Evolutionary conservation across 2,888 invertebrate genomes (phyloP).

Genomic region (Leucozona laternaria): DNA sequence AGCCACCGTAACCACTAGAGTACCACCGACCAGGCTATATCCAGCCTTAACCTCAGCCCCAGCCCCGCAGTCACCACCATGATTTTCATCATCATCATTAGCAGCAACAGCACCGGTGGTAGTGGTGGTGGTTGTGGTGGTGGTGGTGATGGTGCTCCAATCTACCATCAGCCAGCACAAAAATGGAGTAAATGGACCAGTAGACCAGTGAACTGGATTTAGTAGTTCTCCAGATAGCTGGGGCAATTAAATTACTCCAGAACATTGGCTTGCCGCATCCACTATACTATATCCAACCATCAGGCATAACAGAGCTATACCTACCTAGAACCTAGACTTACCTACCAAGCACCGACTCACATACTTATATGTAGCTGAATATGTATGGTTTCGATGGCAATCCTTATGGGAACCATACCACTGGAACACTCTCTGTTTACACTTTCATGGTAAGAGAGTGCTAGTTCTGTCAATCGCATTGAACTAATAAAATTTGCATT

Average conservation of each 20-base stretch:
- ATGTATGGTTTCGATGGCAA: slow-evolving; percentile 36
- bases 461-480: slow-evolving; percentile 60
- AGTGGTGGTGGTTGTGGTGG: background rate
- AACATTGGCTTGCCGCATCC: slow-evolving; percentile 44
- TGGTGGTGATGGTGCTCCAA: background rate
- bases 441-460: slow-evolving; percentile 55
- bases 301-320: too few species aligned
- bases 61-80: slow-evolving; percentile 18
- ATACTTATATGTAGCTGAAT: slow-evolving; percentile 23
- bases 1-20: slow-evolving; percentile 10
- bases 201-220: slow-evolving; percentile 61
- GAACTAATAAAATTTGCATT: slow-evolving; percentile 67
- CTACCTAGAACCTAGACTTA: background rate
- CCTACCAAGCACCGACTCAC: background rate
- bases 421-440: slow-evolving; percentile 53
- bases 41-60: background rate
- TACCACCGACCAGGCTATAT: slow-evolving; percentile 4
- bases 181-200: slow-evolving; percentile 42
- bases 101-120: slow-evolving; percentile 19
- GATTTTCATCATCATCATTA: slow-evolving; percentile 58
- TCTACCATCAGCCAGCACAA: slow-evolving; percentile 4
- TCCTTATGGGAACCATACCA: slow-evolving; percentile 25
- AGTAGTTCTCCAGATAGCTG: slow-evolving; percentile 31
- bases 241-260: slow-evolving; percentile 68
- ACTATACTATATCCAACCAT: background rate